Percentiles rank a stretch among this genome's conserved stretches.
Conservation (phyloP, 1,140 invertebrate genomes). For the Meteorus sp. region DNA sequence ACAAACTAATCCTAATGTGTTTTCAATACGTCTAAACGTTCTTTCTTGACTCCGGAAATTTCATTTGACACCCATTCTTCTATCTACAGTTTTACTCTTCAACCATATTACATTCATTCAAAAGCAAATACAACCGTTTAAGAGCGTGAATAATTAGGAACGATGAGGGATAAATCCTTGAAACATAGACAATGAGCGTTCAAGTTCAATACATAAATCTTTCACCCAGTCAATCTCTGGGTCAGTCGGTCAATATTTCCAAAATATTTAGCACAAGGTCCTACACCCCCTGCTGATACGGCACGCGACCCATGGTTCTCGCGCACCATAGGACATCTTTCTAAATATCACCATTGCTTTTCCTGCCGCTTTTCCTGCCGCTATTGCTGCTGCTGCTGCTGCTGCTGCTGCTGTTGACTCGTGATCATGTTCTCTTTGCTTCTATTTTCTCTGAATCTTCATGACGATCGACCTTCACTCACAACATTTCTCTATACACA, state of each 20-base stretch:
- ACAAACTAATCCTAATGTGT: too few relatives aligned
- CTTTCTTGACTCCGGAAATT: too few relatives aligned
- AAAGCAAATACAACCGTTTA: too few relatives aligned
- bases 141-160: too few relatives aligned
- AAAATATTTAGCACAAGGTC: slow-evolving; percentile 29
- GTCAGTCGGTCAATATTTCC: slow-evolving; percentile 27
- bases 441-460: not conserved
- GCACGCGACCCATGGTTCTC: slow-evolving; percentile 12
- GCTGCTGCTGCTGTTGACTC: too few relatives aligned
- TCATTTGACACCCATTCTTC: too few relatives aligned
- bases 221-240: not conserved
- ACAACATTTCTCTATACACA: too few relatives aligned
- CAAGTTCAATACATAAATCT: not conserved
- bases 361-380: not conserved
- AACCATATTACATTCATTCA: too few relatives aligned
- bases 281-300: slow-evolving; percentile 13
- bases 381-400: not conserved
- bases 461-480: too few relatives aligned
- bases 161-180: too few relatives aligned
- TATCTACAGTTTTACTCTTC: too few relatives aligned
- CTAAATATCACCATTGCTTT: not conserved
- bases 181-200: not conserved
- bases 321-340: slow-evolving; percentile 17
- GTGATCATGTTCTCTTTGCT: not conserved
- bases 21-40: too few relatives aligned